These are phyloP conservation scores for Triplophysa yarkandensis DNA, from an alignment of 2,797 vertebrate species.

Conservation along the genomic window DNA sequence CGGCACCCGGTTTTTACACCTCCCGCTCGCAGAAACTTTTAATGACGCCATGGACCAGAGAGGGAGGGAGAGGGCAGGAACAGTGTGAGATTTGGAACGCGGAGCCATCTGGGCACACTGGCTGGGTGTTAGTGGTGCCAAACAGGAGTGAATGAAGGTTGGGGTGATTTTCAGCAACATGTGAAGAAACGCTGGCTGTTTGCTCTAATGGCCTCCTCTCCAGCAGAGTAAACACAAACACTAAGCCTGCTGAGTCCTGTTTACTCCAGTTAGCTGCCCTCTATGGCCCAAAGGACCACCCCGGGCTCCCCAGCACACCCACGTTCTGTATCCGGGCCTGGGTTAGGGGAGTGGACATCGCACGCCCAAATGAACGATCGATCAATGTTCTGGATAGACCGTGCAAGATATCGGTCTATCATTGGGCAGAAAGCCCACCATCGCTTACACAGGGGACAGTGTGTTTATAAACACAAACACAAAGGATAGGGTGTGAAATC, in stretches of 20 bases:
- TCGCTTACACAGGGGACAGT: constrained; percentile 9
- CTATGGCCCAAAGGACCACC: constrained; percentile 65
- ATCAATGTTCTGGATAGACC: constrained; percentile 60
- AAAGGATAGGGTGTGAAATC: background rate
- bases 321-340: constrained; percentile 56
- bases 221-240: constrained; percentile 78
- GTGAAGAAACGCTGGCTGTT: constrained; percentile 69
- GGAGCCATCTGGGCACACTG: constrained; percentile 67
- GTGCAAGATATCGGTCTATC: background rate
- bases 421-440: background rate
- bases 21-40: constrained; percentile 44
- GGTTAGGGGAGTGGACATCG: background rate
- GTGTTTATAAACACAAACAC: constrained; percentile 8
- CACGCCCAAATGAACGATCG: constrained; percentile 66
- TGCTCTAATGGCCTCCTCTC: constrained; percentile 58
- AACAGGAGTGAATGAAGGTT: constrained; percentile 56
- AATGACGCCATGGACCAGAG: constrained; percentile 31
- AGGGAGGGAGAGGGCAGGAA: constrained; percentile 28
- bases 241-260: constrained; percentile 77
- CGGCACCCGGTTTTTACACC: constrained; percentile 37
- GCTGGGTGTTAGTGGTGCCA: constrained; percentile 54
- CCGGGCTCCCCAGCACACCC: constrained; percentile 40
- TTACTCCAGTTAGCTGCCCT: constrained; percentile 72
- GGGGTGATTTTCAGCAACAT: constrained; percentile 63
- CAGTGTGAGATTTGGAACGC: constrained; percentile 26